These are phyloP conservation scores for Falco cherrug DNA, from an alignment of 2,797 vertebrate genomes.

Conservation along the genomic window DNA sequence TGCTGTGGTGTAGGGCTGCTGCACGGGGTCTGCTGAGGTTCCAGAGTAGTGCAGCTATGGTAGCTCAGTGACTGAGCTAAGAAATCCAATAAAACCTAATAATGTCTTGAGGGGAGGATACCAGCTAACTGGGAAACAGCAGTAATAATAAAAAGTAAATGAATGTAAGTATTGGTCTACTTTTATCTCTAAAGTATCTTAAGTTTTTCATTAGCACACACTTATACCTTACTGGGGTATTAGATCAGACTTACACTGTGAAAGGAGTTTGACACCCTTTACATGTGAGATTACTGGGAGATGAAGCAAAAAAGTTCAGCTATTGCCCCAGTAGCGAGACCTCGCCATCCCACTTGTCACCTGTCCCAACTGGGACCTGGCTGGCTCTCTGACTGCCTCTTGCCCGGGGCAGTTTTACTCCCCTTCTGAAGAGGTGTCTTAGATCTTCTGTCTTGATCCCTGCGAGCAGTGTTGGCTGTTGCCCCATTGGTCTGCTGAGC, in stretches of 20 bases:
- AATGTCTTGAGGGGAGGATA: not conserved
- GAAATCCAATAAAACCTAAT: not conserved
- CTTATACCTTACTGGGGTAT: not conserved
- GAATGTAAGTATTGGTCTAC: not conserved
- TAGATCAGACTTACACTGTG: not conserved
- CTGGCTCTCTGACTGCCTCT: not conserved
- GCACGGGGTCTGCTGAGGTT: not conserved
- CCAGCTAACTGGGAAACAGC: not conserved
- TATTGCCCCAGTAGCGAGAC: not conserved
- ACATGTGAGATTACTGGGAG: not conserved
- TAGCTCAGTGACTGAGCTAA: not conserved
- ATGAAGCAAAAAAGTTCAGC: not conserved
- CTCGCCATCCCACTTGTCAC: not conserved
- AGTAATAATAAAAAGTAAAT: not conserved
- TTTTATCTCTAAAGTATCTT: not conserved
- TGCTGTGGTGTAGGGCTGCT: not conserved
- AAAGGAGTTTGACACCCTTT: not conserved
- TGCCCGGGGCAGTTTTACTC: not conserved
- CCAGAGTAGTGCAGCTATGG: not conserved
- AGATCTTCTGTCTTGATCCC: not conserved
- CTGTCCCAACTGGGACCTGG: not conserved
- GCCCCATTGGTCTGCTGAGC: accelerated
- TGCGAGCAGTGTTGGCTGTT: not conserved
- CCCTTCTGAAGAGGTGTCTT: not conserved
- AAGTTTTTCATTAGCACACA: not conserved